These are phyloP conservation scores for Halichondria panicea DNA, from an alignment of 37 sponge, comb jelly and placozoan genomes.

Conservation along the genomic window DNA sequence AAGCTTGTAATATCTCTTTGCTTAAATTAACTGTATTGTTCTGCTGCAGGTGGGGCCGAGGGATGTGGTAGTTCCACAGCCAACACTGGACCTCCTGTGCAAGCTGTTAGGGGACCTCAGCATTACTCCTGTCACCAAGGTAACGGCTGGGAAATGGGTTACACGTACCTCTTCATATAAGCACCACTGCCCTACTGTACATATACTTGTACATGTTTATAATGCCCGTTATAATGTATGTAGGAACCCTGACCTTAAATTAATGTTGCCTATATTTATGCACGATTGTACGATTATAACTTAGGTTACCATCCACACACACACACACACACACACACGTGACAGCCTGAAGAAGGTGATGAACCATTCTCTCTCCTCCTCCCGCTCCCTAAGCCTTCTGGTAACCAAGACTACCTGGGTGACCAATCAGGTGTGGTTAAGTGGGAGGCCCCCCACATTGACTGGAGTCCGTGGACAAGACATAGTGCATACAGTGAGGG, in stretches of 20 bases:
- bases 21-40: background rate
- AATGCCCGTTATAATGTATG: too few species aligned
- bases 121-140: constrained; percentile 34
- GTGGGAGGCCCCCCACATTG: constrained; percentile 70
- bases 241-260: too few species aligned
- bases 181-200: too few species aligned
- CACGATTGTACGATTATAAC: too few species aligned
- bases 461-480: constrained; percentile 76
- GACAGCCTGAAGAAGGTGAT: constrained; percentile 24
- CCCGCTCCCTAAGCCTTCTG: constrained; percentile 21
- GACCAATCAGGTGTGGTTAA: constrained; percentile 23
- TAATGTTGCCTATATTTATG: too few species aligned
- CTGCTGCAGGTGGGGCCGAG: constrained; percentile 15
- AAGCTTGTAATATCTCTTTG: background rate
- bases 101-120: constrained; percentile 19
- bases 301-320: background rate
- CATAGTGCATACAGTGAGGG: constrained; percentile 31
- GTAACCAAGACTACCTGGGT: background rate
- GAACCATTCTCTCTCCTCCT: constrained; percentile 38
- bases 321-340: constrained; percentile 1
- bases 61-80: constrained; percentile 21
- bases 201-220: too few species aligned
- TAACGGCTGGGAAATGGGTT: too few species aligned
- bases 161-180: too few species aligned
- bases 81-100: constrained; percentile 11